Evolutionary conservation across 2,888 invertebrate species (phyloP).

Genomic region (Vesta saturnalis): DNA sequence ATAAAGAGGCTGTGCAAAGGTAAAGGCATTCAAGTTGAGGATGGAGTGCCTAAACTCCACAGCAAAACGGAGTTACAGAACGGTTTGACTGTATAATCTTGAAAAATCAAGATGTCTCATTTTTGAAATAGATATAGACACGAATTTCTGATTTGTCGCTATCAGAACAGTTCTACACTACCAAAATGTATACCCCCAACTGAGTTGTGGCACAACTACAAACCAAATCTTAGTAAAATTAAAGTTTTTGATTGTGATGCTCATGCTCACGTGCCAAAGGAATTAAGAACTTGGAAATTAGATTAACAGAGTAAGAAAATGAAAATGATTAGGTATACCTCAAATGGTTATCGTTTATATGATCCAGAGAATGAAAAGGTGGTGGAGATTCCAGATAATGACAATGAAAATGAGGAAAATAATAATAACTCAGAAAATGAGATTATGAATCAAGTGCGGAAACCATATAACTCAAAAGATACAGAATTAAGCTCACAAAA

Average conservation of each 20-base stretch:
- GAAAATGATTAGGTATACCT: neutral
- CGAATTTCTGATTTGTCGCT: constrained; percentile 8
- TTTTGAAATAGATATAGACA: neutral
- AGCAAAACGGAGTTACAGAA: constrained; percentile 29
- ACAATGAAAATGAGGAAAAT: too few species aligned
- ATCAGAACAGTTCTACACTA: neutral
- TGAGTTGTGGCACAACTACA: constrained; percentile 21
- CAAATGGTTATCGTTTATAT: neutral
- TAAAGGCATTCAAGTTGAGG: constrained; percentile 30
- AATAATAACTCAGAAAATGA: too few species aligned
- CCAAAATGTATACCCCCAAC: constrained; percentile 12
- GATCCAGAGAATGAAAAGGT: neutral
- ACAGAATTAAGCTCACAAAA: too few species aligned
- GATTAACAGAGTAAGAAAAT: neutral
- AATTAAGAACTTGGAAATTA: constrained; percentile 13
- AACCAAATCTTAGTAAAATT: constrained; percentile 25
- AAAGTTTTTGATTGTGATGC: constrained; percentile 28
- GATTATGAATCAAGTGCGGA: too few species aligned
- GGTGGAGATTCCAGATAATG: too few species aligned
- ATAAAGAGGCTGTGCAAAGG: constrained; percentile 27
- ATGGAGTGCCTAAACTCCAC: constrained; percentile 24
- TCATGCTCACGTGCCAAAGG: constrained; percentile 25
- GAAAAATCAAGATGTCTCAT: constrained; percentile 16
- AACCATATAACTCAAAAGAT: too few species aligned
- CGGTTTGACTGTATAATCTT: constrained; percentile 17